phyloP scores from a whole-genome alignment of 2,113 vertebrate species.

The Chascanopsetta lugubris region DNA sequence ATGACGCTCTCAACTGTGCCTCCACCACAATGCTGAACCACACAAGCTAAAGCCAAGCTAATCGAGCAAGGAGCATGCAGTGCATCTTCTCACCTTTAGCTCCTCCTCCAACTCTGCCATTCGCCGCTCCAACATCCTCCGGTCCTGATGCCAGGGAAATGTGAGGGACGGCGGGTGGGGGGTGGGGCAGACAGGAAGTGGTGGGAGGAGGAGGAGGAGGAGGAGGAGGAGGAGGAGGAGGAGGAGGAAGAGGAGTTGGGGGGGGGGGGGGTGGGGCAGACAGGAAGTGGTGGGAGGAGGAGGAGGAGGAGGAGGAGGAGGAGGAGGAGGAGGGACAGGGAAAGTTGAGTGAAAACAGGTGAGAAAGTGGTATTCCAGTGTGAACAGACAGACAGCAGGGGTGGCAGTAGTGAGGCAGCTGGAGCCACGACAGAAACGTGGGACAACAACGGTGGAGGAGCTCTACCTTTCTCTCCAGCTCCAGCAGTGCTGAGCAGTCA shows the following conservation, averaged over 20 bases:
- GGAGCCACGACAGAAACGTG: conserved; percentile 32
- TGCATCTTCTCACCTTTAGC: conserved; percentile 79
- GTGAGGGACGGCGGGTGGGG: conserved; percentile 12
- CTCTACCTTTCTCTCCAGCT: conserved; percentile 84
- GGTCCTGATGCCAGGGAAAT: conserved; percentile 72
- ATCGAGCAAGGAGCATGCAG: conserved; percentile 64
- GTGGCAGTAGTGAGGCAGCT: conserved; percentile 64
- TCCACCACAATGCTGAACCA: conserved; percentile 26
- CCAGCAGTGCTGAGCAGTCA: conserved; percentile 84
- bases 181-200: conserved; percentile 6
- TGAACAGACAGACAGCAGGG: conserved; percentile 44
- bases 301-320: background rate
- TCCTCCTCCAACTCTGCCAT: conserved; percentile 85
- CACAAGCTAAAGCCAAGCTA: conserved; percentile 66
- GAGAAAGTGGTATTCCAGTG: conserved; percentile 47
- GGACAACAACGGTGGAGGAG: background rate
- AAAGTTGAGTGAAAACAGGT: conserved; percentile 50
- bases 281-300: conserved; percentile 11
- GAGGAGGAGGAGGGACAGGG: conserved; percentile 4
- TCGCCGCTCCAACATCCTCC: conserved; percentile 81
- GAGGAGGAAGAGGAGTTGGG: conserved; percentile 25
- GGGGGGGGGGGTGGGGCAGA: background rate
- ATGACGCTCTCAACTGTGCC: conserved; percentile 4
- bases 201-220: too few species aligned
- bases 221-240: conserved; percentile 1